Base-by-base conservation (phyloP, 2,113 vertebrate genomes). In the Callipepla squamata region DNA sequence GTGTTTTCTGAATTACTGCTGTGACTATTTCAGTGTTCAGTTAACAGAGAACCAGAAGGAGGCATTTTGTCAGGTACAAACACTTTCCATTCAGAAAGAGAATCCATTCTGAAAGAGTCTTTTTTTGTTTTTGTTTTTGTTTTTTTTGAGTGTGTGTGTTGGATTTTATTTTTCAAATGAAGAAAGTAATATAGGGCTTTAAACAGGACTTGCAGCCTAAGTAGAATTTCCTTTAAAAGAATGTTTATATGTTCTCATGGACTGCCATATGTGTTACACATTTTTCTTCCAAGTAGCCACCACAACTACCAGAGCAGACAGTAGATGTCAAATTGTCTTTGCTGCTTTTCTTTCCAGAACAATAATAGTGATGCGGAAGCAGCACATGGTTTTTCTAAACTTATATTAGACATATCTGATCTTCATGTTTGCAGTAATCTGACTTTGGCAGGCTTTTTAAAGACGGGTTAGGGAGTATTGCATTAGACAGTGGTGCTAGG, bases 401-500 rank as follows among this genome's bases (percentile, higher is more conserved):
- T 85, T 91, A 58, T 95, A 88, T 94, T 95, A 90, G 87, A 96
- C 57, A 69, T 94, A 96, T 96, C 94, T 95, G 94, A 94, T 95
- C 87, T 94, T 96, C 95, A 38, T 96, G 76, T 95, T 96, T 96
- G 87, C 85, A 95, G 82, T 94, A 95, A 96, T 96, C 91, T 94
- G 76, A 68, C 94, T 96, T 96, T 96, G 93, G 95, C 94, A 96
- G 65, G 65, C 89, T 91, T 87, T 92, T 84, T 91, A 85, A 96
- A 95, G 90, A 91, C 2, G 79, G 48, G 82, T 90, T 92, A 88
- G 90, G 80, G 94, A 95, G 93, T 90, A 95, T 94, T 93, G 84
- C 87, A 94, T 94, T 90, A 94, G 93, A 83, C 95, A 94, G 91
- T 90, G 83, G 86, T 92, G 77, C 77, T 93, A 95, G 77, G 80